A percentile compares a stretch with the other conserved stretches of the same genome.
Evolutionary conservation across 2,113 vertebrate species (phyloP).

Genomic region (Ctenomys sociabilis): DNA sequence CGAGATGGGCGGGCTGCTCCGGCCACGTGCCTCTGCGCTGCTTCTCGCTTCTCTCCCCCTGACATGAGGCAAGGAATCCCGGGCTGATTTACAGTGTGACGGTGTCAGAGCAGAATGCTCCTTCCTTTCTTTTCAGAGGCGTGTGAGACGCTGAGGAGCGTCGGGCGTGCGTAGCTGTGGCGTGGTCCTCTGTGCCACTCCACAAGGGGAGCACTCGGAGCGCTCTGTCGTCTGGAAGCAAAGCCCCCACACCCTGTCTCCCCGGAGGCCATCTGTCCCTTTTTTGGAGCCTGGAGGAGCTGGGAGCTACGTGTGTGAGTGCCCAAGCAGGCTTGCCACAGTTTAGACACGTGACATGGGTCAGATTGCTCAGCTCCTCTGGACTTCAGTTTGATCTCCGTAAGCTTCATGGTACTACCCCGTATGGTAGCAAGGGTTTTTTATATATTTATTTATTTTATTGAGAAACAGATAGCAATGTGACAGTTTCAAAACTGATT

Average conservation of each 20-base stretch:
- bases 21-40: too few species aligned
- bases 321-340: neutral
- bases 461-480: too few species aligned
- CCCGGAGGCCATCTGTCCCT: fast-evolving
- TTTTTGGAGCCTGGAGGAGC: neutral
- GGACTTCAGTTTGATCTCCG: neutral
- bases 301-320: neutral
- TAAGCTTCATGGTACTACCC: neutral
- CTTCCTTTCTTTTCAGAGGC: neutral
- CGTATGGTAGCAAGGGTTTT: neutral
- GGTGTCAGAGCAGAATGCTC: neutral
- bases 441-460: too few species aligned
- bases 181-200: fast-evolving
- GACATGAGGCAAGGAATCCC: neutral
- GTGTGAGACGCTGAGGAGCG: neutral
- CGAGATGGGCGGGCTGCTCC: neutral
- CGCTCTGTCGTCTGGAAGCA: neutral
- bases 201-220: fast-evolving
- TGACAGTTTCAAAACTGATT: too few species aligned
- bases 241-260: neutral
- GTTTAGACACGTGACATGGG: neutral
- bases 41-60: neutral
- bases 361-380: neutral
- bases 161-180: neutral
- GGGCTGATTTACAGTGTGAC: fast-evolving